Evolutionary conservation across 2,113 vertebrate species (phyloP).

Genomic region (Equus przewalskii): DNA sequence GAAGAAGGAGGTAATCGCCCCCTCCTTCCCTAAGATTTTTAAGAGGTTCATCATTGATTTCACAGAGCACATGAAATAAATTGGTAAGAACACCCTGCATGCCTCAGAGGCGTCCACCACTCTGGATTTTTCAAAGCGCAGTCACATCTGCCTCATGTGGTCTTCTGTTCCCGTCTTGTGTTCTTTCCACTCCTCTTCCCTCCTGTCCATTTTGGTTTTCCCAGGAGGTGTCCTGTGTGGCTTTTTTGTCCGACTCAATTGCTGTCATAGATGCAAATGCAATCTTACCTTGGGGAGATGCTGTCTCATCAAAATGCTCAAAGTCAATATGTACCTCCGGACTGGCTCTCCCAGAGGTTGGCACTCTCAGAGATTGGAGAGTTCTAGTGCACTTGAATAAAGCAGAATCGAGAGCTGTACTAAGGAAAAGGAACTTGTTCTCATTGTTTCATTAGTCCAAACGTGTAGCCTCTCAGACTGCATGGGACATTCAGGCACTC

Average conservation of each 20-base stretch:
- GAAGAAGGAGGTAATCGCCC: background rate
- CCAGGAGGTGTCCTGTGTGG: background rate
- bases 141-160: too few relatives aligned
- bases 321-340: background rate
- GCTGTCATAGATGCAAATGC: background rate
- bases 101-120: background rate
- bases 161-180: background rate
- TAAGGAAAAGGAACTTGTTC: background rate
- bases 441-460: background rate
- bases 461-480: background rate
- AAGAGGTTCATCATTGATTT: background rate
- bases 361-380: background rate
- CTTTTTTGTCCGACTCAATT: background rate
- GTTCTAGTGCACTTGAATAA: background rate
- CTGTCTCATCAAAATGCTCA: background rate
- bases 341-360: background rate
- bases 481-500: background rate
- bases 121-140: background rate
- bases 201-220: background rate
- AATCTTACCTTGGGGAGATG: background rate
- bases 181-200: background rate
- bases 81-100: background rate
- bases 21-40: background rate
- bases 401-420: background rate
- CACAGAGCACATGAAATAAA: background rate